Base-by-base conservation (phyloP, 2,888 invertebrate genomes). In the Leptogaster cylindrica region DNA sequence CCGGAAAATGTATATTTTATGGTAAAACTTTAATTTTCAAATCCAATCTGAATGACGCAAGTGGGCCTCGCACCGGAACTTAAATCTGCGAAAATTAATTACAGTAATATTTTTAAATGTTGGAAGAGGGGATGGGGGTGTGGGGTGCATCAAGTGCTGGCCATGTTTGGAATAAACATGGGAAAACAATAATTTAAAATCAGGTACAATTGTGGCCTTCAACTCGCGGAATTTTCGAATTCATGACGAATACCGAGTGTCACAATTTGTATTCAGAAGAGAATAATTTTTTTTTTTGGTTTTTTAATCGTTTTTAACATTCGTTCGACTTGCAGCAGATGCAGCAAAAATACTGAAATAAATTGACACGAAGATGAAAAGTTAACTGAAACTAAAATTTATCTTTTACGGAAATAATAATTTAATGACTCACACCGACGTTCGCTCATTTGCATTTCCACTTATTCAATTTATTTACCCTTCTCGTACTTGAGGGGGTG, bases 401-500 rank as follows among this genome's bases (percentile, higher is more conserved):
- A 50, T 50, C 50, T 50, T 25, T 50, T 50, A 27, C 12, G 50
- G 27, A 50, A 50, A 50, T 50, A 50, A 50, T 25, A 50, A 27
- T 50, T 27, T 27, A 50, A 50, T 50, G 12, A 50, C 23, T 50
- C 12, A 27, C 6, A 8, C 27, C 50, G 27, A 12, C 50, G 46
- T 25, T 12, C 27, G 27, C 27, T 50, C 50, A 50, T 50, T 50
- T 50, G 50, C 50, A 50, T 50, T 25, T 50, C 14, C 27, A 27
- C 50, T 50, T 50, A 50, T 50, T 50, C 50, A 50, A 50, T 50
- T 50, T 50, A 50, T 50, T 50, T 50, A 25, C 27, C n/a, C 20
- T 50, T 50, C 25, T 27, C 23, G 25, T 41, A 2, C 12, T 27
- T 12, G 12, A 6, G n/a, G 27, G 50, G 16, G n/a, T 16, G 12